These are phyloP conservation scores for Tarsius wallacei DNA, from an alignment of 2,797 vertebrate genomes.

Conservation along the genomic window DNA sequence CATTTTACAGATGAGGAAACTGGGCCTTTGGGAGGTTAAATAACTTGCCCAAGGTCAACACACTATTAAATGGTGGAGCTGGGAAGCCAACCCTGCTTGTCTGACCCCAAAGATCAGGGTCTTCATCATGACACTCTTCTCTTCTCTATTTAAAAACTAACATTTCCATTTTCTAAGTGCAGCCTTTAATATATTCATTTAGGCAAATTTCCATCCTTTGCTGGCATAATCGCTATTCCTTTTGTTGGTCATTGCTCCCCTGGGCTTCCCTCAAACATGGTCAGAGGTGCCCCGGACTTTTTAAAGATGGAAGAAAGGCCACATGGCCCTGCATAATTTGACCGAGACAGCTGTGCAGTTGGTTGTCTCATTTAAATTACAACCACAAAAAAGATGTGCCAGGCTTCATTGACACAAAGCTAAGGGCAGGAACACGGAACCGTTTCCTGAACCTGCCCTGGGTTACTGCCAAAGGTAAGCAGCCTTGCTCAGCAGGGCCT, in stretches of 20 bases:
- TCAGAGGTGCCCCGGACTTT: constrained; percentile 79
- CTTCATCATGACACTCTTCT: constrained; percentile 71
- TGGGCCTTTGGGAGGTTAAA: constrained; percentile 12
- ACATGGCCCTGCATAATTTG: constrained; percentile 69
- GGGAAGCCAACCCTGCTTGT: constrained; percentile 7
- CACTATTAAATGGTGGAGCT: background rate
- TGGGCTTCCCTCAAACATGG: constrained; percentile 84
- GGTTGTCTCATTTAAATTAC: constrained; percentile 79
- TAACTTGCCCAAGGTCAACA: constrained; percentile 44
- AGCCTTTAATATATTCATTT: constrained; percentile 84
- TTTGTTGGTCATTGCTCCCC: constrained; percentile 85
- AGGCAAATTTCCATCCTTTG: constrained; percentile 82
- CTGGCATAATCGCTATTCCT: constrained; percentile 68
- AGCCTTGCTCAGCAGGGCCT: constrained; percentile 22
- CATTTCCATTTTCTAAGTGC: constrained; percentile 80
- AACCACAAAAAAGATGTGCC: constrained; percentile 75
- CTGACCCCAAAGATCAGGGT: constrained; percentile 64
- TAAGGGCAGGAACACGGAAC: constrained; percentile 68
- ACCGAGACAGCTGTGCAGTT: constrained; percentile 73
- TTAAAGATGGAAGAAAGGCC: constrained; percentile 84
- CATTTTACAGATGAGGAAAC: constrained; percentile 67
- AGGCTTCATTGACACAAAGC: constrained; percentile 74
- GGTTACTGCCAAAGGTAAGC: constrained; percentile 44
- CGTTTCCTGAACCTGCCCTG: constrained; percentile 65
- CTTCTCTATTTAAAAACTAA: constrained; percentile 70